Percentiles rank a stretch among this genome's conserved stretches.
Evolutionary conservation across 2,797 vertebrate species (phyloP).

Genomic region (Ara ararauna): DNA sequence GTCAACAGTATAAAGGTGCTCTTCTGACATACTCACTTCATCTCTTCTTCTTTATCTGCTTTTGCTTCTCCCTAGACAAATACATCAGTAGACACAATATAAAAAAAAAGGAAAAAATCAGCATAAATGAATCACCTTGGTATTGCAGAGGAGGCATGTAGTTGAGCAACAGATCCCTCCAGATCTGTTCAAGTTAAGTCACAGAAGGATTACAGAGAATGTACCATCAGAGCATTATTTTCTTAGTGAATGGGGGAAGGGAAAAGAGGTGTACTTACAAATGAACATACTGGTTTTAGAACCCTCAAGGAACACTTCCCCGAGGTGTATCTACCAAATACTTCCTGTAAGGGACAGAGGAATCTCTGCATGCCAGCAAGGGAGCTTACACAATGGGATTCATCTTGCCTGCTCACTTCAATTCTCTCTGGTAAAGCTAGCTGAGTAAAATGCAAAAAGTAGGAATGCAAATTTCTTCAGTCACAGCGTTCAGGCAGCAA

Average conservation of each 20-base stretch:
- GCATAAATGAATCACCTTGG: neutral
- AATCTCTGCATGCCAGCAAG: neutral
- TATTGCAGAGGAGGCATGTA: neutral
- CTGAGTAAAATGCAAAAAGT: neutral
- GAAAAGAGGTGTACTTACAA: neutral
- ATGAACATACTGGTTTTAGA: neutral
- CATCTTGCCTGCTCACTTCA: neutral
- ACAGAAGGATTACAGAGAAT: neutral
- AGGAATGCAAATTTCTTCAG: constrained; percentile 11
- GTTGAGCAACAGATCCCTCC: neutral
- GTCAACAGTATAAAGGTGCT: neutral
- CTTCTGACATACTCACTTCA: neutral
- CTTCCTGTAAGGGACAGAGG: neutral
- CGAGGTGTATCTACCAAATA: neutral
- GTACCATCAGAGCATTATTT: neutral
- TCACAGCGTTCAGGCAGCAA: neutral
- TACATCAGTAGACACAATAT: neutral
- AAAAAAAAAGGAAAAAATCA: neutral
- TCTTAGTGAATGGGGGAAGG: neutral
- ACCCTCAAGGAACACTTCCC: neutral
- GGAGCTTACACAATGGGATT: neutral
- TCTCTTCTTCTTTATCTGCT: neutral
- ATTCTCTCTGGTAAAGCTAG: neutral
- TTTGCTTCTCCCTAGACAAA: neutral
- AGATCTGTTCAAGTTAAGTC: neutral